Base-by-base conservation (phyloP, 2,113 vertebrate genomes). In the Corythornis cristatus region DNA sequence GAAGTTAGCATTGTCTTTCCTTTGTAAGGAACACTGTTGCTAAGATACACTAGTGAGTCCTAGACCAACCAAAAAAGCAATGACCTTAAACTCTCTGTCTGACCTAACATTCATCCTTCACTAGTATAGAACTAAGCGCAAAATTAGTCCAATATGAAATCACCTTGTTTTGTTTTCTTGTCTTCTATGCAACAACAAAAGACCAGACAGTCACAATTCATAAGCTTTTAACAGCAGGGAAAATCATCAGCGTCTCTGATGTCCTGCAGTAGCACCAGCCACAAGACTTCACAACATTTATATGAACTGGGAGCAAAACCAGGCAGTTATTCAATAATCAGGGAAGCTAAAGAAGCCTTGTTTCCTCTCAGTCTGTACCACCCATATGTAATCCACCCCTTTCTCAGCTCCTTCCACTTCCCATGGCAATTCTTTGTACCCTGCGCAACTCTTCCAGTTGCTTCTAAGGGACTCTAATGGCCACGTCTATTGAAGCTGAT, bases 1-100 rank as follows among this genome's bases (percentile, higher is more conserved):
- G 78, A 9, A 15, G 11, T 43, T 57, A 83, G 22, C 71, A 37
- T 80, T 66, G 43, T 37, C 83, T 88, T 93, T 62, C 31, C 31
- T 83, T 79, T 51, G 31, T 5, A 3, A 68, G 87, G 78, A 78
- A 8, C n/a, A 31, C 25, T 2, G 0, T 33, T 1, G 0, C 37
- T 65, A 16, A 46, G 25, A 46, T 46, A 62, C 7, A 5, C 11
- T 29, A 43, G 6, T 46, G 61, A 70, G 56, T 73, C 46, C 46
- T 45, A 90, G 53, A 62, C 31, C 11, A 81, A 56, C 18, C 0
- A 0, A 86, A 81, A 94, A 83, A 66, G 29, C 37, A 66, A n/a
- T n/a, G 28, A 66, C 22, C 25, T 28, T 35, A 29, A 93, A 28
- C 0, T 1, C 15, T 67, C 45, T 1, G 15, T 91, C 37, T 80